Evolutionary conservation across 2,888 invertebrate genomes (phyloP).

Genomic region (Synanthedon myopaeformis): DNA sequence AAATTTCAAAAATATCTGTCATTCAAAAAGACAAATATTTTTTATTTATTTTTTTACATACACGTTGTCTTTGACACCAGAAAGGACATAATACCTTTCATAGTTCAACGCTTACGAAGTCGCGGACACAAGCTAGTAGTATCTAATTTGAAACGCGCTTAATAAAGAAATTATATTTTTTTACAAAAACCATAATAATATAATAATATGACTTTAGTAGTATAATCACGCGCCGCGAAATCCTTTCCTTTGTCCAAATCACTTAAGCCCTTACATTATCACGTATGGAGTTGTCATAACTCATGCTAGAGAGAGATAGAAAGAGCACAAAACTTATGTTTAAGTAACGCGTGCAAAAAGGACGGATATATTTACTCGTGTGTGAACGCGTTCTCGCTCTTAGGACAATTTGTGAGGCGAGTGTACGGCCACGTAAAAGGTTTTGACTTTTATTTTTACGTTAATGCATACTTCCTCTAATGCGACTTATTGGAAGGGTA

Average conservation of each 20-base stretch:
- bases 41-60: no score
- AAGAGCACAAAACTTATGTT: conserved; percentile 5
- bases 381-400: conserved; percentile 5
- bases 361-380: conserved; percentile 15
- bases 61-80: no score
- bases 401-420: conserved; percentile 24
- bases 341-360: conserved; percentile 11
- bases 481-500: conserved; percentile 8
- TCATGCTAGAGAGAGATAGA: conserved; percentile 9
- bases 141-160: no score
- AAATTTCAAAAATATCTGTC: no score
- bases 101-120: no score
- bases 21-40: no score
- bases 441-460: conserved; percentile 51
- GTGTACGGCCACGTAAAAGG: conserved; percentile 39
- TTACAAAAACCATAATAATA: conserved; percentile 16
- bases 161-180: conserved; percentile 5
- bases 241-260: conserved; percentile 33
- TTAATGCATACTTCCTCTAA: conserved; percentile 38
- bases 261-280: conserved; percentile 26
- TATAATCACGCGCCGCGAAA: conserved; percentile 33
- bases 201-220: conserved; percentile 20
- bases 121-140: no score
- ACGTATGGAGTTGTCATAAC: conserved; percentile 8
- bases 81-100: no score